phyloP scores from a whole-genome alignment of 2,113 vertebrate genomes.

The Phyllostomus discolor region DNA sequence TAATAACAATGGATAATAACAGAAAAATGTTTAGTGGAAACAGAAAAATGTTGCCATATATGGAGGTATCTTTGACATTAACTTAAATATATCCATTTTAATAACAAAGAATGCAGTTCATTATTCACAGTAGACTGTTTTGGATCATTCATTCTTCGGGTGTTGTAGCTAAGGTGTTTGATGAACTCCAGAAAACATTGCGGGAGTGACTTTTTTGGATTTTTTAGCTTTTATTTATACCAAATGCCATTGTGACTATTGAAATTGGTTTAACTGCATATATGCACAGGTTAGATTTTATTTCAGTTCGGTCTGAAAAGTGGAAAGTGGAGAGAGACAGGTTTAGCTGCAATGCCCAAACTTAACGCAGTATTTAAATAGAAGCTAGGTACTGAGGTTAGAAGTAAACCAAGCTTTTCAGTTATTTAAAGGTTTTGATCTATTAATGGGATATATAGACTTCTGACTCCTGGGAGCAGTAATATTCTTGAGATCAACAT shows the following conservation, averaged over 20 bases:
- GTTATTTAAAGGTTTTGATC: neutral
- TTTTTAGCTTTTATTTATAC: neutral
- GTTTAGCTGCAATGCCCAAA: neutral
- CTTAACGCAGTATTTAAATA: neutral
- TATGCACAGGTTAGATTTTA: neutral
- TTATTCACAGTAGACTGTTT: neutral
- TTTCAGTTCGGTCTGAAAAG: neutral
- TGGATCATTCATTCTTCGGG: neutral
- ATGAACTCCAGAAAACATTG: neutral
- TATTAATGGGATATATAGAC: neutral
- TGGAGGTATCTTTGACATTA: neutral
- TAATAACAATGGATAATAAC: slow-evolving; percentile 30
- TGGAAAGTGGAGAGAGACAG: neutral
- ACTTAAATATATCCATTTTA: neutral
- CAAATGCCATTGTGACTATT: neutral
- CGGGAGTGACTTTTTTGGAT: neutral
- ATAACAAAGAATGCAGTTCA: neutral
- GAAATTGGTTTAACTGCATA: slow-evolving; percentile 25
- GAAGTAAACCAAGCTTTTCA: neutral
- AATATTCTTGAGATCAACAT: neutral
- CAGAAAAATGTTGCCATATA: neutral
- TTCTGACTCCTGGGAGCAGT: neutral
- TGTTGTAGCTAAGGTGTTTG: neutral
- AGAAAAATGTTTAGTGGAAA: too few relatives aligned
- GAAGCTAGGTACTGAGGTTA: neutral